A percentile compares a stretch with the other conserved stretches of the same genome.
Evolutionary conservation across 2,797 vertebrate genomes (phyloP).

Genomic region (Rhynchotus rufescens): DNA sequence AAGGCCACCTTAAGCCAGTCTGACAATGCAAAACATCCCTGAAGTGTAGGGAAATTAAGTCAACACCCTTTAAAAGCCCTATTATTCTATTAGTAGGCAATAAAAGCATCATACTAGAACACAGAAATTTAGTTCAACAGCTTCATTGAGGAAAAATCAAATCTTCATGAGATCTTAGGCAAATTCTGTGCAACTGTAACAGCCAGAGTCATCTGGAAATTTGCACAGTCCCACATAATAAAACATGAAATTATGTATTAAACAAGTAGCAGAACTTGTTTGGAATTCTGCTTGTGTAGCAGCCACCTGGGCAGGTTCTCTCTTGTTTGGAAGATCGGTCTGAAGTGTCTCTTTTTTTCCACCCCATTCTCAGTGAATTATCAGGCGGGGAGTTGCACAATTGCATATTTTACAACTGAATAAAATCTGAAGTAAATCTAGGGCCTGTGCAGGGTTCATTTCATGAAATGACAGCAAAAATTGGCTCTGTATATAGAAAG

Average conservation of each 20-base stretch:
- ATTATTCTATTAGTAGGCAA: neutral
- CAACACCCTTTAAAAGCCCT: neutral
- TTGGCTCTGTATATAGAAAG: neutral
- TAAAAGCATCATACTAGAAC: neutral
- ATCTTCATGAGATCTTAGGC: neutral
- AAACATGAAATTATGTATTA: neutral
- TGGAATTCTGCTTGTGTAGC: neutral
- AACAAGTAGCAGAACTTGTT: slow-evolving; percentile 25
- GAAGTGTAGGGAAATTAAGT: neutral
- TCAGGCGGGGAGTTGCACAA: neutral
- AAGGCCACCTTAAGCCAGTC: neutral
- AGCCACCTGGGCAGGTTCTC: neutral
- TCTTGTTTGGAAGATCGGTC: slow-evolving; percentile 2
- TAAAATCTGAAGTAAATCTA: neutral
- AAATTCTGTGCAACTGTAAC: neutral
- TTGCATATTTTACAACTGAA: neutral
- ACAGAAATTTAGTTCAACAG: neutral
- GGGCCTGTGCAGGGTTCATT: neutral
- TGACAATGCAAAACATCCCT: neutral
- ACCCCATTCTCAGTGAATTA: neutral
- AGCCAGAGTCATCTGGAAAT: neutral
- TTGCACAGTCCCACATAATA: neutral
- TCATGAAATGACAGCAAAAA: neutral
- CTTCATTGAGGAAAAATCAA: neutral
- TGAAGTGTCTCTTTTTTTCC: neutral